Base-by-base conservation (phyloP, 2,888 invertebrate genomes). In the Aleiodes alternator region DNA sequence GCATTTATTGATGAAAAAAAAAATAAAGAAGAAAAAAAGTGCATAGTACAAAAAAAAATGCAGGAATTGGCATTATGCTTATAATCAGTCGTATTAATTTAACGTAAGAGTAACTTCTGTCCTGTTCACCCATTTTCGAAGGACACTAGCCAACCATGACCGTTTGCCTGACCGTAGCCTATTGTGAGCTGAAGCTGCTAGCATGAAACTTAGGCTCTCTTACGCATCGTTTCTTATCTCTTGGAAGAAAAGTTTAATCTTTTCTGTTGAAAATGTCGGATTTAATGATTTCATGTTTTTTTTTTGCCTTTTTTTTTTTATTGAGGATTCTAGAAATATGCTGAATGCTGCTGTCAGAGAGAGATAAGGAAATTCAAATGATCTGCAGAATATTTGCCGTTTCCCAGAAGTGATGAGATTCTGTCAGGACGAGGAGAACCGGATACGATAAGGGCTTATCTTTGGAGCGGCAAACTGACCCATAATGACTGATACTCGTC, bases 81-180 rank as follows among this genome's bases (percentile, higher is more conserved):
- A 16, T 55, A 55, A 16, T 14, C 55, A 55, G 16, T 16, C 55
- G 6, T 50, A 50, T 69, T 69, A 50, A 50, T 78, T 78, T 80
- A 73, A 79, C 81, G 72, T 61, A 74, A 72, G 72, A 71, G 71
- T 57, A 80, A 76, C 82, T 83, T 84, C 82, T 85, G 86, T 87
- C 86, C 85, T 87, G 87, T 86, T 87, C 87, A 87, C 84, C 87
- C 85, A 87, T 87, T 87, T 87, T 85, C 83, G 87, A 88, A 87
- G 87, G 87, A 85, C 84, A 85, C 85, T 83, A 86, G 80, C 86
- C 85, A 87, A 87, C 84, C 87, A 87, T 88, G 87, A 87, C 87
- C 83, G 82, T 23, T 81, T 82, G 83, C 78, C 76, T 71, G 69
- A 68, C 66, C 64, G 57, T 68, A 59, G 34, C 14, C 43, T 61